Conservation (phyloP, 2,888 invertebrate genomes). For the Nesidiocoris tenuis region DNA sequence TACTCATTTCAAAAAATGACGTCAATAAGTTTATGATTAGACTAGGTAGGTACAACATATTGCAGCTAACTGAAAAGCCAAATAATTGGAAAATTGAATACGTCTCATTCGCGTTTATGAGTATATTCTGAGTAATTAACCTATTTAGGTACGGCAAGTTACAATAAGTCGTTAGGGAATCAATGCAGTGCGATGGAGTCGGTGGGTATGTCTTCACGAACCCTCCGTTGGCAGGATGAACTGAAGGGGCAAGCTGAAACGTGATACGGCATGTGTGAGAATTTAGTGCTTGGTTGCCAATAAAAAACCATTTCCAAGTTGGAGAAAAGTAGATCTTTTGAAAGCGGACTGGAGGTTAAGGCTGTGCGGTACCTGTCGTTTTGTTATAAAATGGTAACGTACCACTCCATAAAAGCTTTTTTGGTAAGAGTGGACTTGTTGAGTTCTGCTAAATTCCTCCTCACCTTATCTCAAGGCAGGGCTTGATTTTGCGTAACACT, state of each 20-base stretch:
- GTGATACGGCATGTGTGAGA: too few relatives aligned
- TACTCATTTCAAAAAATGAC: neutral
- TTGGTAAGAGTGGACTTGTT: too few relatives aligned
- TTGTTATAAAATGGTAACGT: too few relatives aligned
- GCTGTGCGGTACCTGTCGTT: too few relatives aligned
- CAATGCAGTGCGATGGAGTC: neutral
- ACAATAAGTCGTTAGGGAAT: neutral
- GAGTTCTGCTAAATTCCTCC: too few relatives aligned
- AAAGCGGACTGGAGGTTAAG: too few relatives aligned
- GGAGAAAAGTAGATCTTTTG: too few relatives aligned
- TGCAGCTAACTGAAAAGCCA: neutral
- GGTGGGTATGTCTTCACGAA: neutral
- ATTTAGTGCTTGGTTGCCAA: too few relatives aligned
- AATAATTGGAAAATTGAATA: constrained; percentile 10
- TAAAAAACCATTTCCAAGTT: too few relatives aligned
- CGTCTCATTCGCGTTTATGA: neutral
- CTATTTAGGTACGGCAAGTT: constrained; percentile 10
- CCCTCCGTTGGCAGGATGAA: constrained; percentile 27
- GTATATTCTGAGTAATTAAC: neutral
- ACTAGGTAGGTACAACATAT: too few relatives aligned
- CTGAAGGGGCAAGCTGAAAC: constrained; percentile 7
- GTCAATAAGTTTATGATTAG: neutral
- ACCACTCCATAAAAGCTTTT: too few relatives aligned
- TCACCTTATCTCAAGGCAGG: constrained; percentile 49
- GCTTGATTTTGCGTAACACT: constrained; percentile 49